Percentiles rank a stretch among this genome's conserved stretches.
Evolutionary conservation across 2,797 vertebrate genomes (phyloP).

Genomic region (Propithecus deckenii): DNA sequence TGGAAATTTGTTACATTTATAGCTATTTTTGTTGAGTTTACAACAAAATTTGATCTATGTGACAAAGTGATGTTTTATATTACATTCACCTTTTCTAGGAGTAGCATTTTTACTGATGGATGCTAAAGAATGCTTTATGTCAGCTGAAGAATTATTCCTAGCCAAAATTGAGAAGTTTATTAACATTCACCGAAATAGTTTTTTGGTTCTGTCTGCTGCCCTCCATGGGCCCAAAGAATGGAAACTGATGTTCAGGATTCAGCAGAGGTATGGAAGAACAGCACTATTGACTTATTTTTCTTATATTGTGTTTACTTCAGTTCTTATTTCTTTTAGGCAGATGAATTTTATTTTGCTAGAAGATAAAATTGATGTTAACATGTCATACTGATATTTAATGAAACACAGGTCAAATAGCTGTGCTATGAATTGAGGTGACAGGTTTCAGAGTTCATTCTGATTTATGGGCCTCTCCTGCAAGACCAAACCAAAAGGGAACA

Average conservation of each 20-base stretch:
- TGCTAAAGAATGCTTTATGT: conserved; percentile 83
- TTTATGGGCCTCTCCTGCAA: conserved; percentile 33
- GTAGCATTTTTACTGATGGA: conserved; percentile 92
- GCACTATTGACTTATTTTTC: neutral
- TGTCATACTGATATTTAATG: conserved; percentile 44
- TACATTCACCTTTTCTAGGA: conserved; percentile 84
- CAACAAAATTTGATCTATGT: neutral
- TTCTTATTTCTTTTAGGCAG: conserved; percentile 33
- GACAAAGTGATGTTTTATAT: neutral
- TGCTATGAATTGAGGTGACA: neutral
- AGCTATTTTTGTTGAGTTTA: conserved; percentile 40
- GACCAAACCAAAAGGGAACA: conserved; percentile 21
- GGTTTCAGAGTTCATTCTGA: conserved; percentile 30
- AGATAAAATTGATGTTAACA: conserved; percentile 25
- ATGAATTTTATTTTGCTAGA: conserved; percentile 65
- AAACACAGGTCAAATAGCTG: conserved; percentile 30
- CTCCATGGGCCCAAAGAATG: conserved; percentile 89
- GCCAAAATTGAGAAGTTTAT: conserved; percentile 89
- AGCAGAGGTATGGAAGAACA: conserved; percentile 88
- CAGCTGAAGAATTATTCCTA: conserved; percentile 83
- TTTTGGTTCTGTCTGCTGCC: conserved; percentile 90
- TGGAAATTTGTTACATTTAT: neutral
- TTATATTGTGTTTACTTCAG: conserved; percentile 17
- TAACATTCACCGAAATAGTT: conserved; percentile 93
- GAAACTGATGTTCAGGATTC: conserved; percentile 89